These are phyloP conservation scores for Drosophila gaucha DNA, from an alignment of 2,888 invertebrate genomes.

Conservation along the genomic window DNA sequence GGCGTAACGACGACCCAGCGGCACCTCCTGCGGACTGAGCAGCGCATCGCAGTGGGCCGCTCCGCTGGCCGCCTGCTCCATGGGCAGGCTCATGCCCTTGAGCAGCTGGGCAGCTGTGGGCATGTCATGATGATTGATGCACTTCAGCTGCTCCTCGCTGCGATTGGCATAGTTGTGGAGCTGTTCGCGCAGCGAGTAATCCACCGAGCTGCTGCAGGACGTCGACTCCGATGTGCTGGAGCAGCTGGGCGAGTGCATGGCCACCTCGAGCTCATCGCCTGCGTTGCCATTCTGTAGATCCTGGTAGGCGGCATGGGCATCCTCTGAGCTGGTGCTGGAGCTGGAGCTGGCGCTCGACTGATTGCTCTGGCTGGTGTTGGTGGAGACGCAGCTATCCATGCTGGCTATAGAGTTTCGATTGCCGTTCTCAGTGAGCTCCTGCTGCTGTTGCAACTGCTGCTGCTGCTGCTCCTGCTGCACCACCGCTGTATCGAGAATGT, in stretches of 20 bases:
- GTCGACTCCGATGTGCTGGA: constrained; percentile 64
- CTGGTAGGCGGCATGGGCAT: constrained; percentile 79
- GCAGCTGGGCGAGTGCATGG: constrained; percentile 44
- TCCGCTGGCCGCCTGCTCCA: constrained; percentile 42
- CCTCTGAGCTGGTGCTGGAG: constrained; percentile 57
- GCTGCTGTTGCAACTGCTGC: constrained; percentile 6
- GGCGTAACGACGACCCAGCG: constrained; percentile 84
- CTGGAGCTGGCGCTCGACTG: constrained; percentile 53
- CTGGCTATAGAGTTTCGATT: constrained; percentile 84
- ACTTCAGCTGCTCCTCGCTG: constrained; percentile 46
- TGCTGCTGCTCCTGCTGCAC: constrained; percentile 26
- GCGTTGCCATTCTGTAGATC: constrained; percentile 84
- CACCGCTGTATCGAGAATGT: constrained; percentile 19
- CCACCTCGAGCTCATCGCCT: constrained; percentile 53
- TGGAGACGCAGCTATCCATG: constrained; percentile 83
- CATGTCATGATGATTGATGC: constrained; percentile 20
- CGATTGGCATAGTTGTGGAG: constrained; percentile 83
- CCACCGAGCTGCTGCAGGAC: constrained; percentile 82
- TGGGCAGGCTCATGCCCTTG: constrained; percentile 52
- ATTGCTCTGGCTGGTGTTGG: constrained; percentile 73
- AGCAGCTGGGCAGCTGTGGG: constrained; percentile 51
- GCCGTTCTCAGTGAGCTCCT: constrained; percentile 44
- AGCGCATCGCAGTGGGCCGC: constrained; percentile 75
- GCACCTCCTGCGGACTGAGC: constrained; percentile 84
- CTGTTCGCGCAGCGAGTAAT: constrained; percentile 84